Conservation (phyloP, 2,797 vertebrate species). For the Poecilia gillii region DNA sequence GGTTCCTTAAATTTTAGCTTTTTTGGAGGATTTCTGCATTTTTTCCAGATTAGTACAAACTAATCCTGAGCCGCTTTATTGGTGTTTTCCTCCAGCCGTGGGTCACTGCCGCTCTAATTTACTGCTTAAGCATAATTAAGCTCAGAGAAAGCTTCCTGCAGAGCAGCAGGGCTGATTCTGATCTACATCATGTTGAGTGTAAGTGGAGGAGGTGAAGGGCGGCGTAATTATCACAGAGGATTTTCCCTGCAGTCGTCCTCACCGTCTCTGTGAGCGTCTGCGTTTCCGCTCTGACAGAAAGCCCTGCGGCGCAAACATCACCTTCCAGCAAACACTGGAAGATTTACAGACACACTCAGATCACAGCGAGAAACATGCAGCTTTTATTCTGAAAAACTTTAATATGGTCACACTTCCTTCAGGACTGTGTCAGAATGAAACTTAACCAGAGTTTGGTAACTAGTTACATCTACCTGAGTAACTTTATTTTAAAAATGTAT, state of each 20-base stretch:
- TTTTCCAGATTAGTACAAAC: not conserved
- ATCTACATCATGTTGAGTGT: constrained; percentile 50
- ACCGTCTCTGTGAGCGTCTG: constrained; percentile 57
- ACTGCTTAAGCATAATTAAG: constrained; percentile 19
- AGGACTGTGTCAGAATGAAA: not conserved
- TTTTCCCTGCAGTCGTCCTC: constrained; percentile 55
- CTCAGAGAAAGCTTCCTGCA: constrained; percentile 41
- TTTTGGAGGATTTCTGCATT: not conserved
- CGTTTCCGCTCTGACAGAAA: constrained; percentile 48
- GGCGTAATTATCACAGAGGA: constrained; percentile 48
- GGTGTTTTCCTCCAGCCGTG: not conserved
- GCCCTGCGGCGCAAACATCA: constrained; percentile 27
- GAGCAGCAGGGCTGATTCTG: constrained; percentile 36
- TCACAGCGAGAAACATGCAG: not conserved
- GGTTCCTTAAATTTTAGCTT: too few species aligned
- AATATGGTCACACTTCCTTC: not conserved
- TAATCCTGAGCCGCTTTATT: not conserved
- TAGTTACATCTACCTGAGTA: too few species aligned
- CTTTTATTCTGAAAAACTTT: not conserved
- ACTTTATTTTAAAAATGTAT: too few species aligned
- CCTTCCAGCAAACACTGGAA: not conserved
- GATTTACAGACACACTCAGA: not conserved
- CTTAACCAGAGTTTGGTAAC: too few species aligned
- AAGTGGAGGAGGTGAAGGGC: constrained; percentile 52
- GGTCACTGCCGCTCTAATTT: constrained; percentile 14